Evolutionary conservation across 2,797 vertebrate species (phyloP).

Genomic region (Phrynocephalus forsythii): DNA sequence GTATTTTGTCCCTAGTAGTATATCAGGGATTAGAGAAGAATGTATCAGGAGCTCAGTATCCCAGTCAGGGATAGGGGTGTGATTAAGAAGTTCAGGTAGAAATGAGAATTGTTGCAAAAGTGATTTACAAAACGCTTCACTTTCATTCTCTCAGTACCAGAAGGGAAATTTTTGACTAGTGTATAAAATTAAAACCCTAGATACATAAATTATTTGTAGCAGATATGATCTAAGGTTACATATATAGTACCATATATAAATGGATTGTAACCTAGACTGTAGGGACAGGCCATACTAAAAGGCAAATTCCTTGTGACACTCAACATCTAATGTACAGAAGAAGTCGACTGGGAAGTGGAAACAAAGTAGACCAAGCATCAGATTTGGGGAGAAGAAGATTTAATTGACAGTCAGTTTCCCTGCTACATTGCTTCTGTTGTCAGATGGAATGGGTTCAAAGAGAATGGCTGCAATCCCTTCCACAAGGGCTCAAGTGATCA

Average conservation of each 20-base stretch:
- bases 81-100: neutral
- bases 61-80: neutral
- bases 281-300: too few relatives aligned
- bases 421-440: too few relatives aligned
- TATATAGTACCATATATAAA: too few relatives aligned
- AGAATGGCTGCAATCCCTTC: too few relatives aligned
- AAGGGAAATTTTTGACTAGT: neutral
- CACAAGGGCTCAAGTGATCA: too few relatives aligned
- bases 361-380: too few relatives aligned
- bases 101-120: neutral
- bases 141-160: neutral
- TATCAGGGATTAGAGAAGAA: neutral
- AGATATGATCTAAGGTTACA: neutral
- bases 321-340: too few relatives aligned
- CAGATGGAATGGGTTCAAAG: too few relatives aligned
- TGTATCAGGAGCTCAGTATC: neutral
- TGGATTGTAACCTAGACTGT: neutral
- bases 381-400: too few relatives aligned
- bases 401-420: too few relatives aligned
- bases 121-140: neutral
- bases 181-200: neutral
- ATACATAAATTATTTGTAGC: neutral
- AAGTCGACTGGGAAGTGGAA: too few relatives aligned
- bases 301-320: too few relatives aligned
- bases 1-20: conserved; percentile 9